Evolutionary conservation across 2,888 invertebrate genomes (phyloP), one percentile per base, ranked within the genome.

Genomic region (Ligdia adustata): DNA sequence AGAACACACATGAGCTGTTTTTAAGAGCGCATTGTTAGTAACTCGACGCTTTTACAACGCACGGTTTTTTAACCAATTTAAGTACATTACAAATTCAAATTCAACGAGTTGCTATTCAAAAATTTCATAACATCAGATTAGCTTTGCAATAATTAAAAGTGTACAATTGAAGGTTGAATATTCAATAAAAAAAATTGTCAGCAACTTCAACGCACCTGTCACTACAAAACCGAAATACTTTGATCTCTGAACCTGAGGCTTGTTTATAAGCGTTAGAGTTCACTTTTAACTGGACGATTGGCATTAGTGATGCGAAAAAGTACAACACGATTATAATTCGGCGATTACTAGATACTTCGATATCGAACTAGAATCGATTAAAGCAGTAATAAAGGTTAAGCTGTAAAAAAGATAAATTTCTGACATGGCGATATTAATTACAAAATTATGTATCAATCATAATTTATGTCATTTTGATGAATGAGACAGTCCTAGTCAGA

Each of bases 401-500:
- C 53, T 43, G 44, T 47, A 60, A 62, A 57, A 61, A 55, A 32
- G 15, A 46, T 48, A 24, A 47, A 42, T 54, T 51, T 49, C 42
- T 16, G 31, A 53, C 53, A 61, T 48, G 53, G 50, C 51, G 35
- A 64, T 60, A 64, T 68, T 75, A 75, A 78, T 76, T 74, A 66
- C 66, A 50, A 67, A 68, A 69, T 61, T 63, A 66, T 67, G 51
- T 56, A 72, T 72, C 67, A 72, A 72, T 72, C 71, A 69, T 75
- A 66, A 74, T 76, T 67, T 66, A 60, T 60, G 63, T 60, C 60
- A 43, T 51, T 38, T 49, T 63, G 61, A 69, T 62, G 55, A 63
- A 66, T 57, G 50, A 48, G 13, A 50, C 7, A 9, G n/a, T 44
- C n/a, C 29, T 7, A 26, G 28, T 24, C 18, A 13, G 12, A 33